A percentile compares a stretch with the other conserved stretches of the same genome.
Conservation (phyloP, 2,113 vertebrate species). For the Nannobrachium achirus region DNA sequence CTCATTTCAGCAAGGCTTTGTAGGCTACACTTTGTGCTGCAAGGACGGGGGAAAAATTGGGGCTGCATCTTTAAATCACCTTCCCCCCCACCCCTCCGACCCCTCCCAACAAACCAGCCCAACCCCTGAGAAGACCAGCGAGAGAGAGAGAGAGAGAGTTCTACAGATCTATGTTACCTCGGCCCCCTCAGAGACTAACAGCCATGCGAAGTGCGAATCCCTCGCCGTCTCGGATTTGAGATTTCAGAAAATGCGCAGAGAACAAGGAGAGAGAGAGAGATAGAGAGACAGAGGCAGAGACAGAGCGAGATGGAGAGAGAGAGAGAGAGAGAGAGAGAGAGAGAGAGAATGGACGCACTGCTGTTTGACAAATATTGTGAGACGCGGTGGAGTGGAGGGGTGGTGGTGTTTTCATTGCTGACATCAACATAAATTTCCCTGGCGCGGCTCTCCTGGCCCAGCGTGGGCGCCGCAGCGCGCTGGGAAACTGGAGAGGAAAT, state of each 20-base stretch:
- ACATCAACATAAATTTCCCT: conserved; percentile 85
- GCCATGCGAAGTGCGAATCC: conserved; percentile 74
- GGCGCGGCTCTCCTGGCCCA: conserved; percentile 74
- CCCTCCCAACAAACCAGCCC: conserved; percentile 25
- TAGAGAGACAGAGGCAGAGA: conserved; percentile 65
- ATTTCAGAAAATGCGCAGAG: conserved; percentile 63
- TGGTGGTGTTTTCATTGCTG: conserved; percentile 84
- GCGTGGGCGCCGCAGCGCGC: conserved; percentile 74
- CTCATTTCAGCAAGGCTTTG: not conserved
- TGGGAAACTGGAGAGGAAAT: conserved; percentile 77
- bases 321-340: conserved; percentile 45
- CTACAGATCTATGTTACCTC: conserved; percentile 62
- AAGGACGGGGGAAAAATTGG: conserved; percentile 43
- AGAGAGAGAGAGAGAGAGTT: not conserved
- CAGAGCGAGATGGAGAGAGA: conserved; percentile 46
- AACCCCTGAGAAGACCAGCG: conserved; percentile 28
- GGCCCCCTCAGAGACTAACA: conserved; percentile 72
- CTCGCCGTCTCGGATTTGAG: conserved; percentile 57
- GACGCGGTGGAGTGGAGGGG: conserved; percentile 68
- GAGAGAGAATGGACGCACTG: conserved; percentile 74
- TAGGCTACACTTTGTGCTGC: conserved; percentile 5
- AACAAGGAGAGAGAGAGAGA: no score
- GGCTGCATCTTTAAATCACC: conserved; percentile 51
- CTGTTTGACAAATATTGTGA: conserved; percentile 84
- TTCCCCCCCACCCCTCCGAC: not conserved